Conservation (phyloP, 2,888 invertebrate genomes). For the Lathronympha strigana region DNA sequence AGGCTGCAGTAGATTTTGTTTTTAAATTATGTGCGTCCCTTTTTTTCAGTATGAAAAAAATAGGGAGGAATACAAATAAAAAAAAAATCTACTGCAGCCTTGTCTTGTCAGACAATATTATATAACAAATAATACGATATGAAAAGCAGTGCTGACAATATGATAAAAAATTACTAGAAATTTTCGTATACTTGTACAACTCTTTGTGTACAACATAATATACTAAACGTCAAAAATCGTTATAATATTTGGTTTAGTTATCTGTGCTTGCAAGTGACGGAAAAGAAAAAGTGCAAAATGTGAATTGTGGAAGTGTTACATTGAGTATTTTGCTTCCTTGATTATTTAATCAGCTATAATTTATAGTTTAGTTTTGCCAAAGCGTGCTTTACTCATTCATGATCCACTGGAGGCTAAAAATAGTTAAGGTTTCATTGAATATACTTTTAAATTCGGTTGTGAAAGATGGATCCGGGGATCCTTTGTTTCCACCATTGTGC, state of each 20-base stretch:
- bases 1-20: too few relatives aligned
- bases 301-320: conserved; percentile 65
- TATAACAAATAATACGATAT: background rate
- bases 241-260: background rate
- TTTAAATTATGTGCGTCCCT: too few relatives aligned
- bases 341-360: conserved; percentile 54
- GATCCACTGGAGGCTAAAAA: conserved; percentile 44
- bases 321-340: conserved; percentile 64
- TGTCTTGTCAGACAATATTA: too few relatives aligned
- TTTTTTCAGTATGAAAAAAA: too few relatives aligned
- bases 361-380: conserved; percentile 51
- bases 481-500: conserved; percentile 96
- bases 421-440: conserved; percentile 61
- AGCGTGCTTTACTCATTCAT: conserved; percentile 47
- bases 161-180: too few relatives aligned
- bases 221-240: conserved; percentile 22
- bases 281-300: conserved; percentile 49
- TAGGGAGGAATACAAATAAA: too few relatives aligned
- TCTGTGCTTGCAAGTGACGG: conserved; percentile 32
- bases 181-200: too few relatives aligned
- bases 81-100: too few relatives aligned
- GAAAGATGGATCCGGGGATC: conserved; percentile 90
- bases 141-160: background rate
- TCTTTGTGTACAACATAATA: too few relatives aligned
- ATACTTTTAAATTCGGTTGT: conserved; percentile 52